A percentile compares a stretch with the other conserved stretches of the same genome.
Evolutionary conservation across 2,888 invertebrate genomes (phyloP).

Genomic region (Eurytoma californica): DNA sequence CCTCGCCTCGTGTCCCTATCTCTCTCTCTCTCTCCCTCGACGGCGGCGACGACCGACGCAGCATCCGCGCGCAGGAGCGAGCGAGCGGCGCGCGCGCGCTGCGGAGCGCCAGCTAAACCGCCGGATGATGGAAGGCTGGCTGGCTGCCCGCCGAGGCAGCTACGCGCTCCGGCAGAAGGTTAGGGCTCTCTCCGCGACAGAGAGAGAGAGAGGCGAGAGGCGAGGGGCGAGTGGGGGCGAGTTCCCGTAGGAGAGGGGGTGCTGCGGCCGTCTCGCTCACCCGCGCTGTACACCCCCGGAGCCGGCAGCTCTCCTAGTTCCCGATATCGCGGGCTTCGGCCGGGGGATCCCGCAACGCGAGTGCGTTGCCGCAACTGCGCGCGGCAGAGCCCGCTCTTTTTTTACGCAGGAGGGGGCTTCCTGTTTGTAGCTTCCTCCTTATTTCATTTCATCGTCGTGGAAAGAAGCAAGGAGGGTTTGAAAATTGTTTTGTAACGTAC

Average conservation of each 20-base stretch:
- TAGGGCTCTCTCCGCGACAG: no score
- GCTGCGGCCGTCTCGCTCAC: not conserved
- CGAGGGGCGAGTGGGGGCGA: not conserved
- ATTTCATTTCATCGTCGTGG: no score
- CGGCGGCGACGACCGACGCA: no score
- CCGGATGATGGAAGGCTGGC: conserved; percentile 58
- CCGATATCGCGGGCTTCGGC: not conserved
- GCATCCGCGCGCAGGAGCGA: conserved; percentile 74
- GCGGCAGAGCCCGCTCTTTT: not conserved
- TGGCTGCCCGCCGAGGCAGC: conserved; percentile 7
- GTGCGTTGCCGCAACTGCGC: not conserved
- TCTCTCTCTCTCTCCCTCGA: no score
- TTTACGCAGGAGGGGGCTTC: no score
- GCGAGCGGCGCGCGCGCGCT: conserved; percentile 27
- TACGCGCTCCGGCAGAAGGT: conserved; percentile 37
- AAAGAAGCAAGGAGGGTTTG: no score
- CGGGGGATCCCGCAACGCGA: not conserved
- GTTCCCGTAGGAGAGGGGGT: not conserved
- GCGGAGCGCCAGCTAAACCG: conserved; percentile 40
- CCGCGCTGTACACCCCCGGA: no score
- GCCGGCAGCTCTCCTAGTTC: conserved; percentile 8
- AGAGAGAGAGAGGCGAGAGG: no score
- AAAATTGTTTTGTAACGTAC: no score
- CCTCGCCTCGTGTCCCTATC: no score
- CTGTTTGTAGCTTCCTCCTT: no score